Percentiles rank a stretch among this genome's conserved stretches.
Evolutionary conservation across 2,113 vertebrate genomes (phyloP).

Genomic region (Lepus timidus): DNA sequence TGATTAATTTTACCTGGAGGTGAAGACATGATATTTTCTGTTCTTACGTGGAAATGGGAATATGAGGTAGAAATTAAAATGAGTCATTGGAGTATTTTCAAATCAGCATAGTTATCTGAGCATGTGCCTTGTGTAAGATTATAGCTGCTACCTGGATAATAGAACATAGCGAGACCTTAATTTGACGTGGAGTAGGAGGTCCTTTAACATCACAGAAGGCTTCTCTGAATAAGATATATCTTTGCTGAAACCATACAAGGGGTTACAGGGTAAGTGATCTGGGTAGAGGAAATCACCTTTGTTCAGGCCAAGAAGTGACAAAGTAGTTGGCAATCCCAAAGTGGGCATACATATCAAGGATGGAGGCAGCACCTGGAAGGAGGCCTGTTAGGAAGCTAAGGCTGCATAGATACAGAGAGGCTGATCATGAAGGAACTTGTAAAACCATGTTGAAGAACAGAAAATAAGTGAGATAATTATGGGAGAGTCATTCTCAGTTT

Average conservation of each 20-base stretch:
- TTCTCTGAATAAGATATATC: background rate
- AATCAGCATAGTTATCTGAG: background rate
- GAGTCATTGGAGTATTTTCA: background rate
- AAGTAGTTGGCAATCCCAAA: background rate
- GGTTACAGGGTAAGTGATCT: background rate
- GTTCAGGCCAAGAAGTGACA: background rate
- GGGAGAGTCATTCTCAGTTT: background rate
- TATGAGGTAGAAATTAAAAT: background rate
- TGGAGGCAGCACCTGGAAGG: background rate
- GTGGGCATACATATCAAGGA: background rate
- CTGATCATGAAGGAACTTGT: background rate
- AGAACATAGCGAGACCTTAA: background rate
- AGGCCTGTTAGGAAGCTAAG: background rate
- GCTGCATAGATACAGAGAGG: background rate
- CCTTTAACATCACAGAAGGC: background rate
- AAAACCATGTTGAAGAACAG: background rate
- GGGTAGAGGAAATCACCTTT: background rate
- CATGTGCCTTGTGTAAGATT: background rate
- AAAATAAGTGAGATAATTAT: background rate
- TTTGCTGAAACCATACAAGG: background rate
- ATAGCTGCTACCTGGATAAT: background rate
- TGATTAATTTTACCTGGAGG: constrained; percentile 5
- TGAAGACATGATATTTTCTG: background rate
- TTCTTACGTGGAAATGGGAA: background rate
- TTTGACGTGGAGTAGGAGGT: background rate